Conservation (phyloP, 2,797 vertebrate genomes). For the Taeniopygia guttata region DNA sequence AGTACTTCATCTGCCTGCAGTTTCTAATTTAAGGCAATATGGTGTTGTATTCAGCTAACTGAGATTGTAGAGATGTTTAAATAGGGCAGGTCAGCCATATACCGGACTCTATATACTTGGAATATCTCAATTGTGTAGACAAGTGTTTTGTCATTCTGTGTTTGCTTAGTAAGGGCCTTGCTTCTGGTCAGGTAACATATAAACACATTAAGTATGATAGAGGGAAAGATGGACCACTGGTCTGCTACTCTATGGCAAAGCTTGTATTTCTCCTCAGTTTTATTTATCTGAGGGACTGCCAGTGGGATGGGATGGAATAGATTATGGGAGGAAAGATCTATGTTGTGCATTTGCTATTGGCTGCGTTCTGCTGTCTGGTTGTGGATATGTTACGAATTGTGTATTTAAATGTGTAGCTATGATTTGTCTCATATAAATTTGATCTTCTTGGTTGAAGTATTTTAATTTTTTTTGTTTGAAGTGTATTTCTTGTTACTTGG, state of each 20-base stretch:
- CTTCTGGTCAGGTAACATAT: neutral
- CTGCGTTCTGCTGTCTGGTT: accelerated
- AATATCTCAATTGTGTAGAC: neutral
- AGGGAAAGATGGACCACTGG: neutral
- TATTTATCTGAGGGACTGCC: neutral
- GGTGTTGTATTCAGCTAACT: neutral
- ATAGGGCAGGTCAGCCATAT: neutral
- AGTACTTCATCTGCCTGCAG: neutral
- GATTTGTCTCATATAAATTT: neutral
- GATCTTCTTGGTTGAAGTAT: neutral
- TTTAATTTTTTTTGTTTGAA: neutral
- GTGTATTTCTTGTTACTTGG: neutral
- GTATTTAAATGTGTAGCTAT: neutral
- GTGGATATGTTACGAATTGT: neutral
- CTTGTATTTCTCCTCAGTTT: neutral
- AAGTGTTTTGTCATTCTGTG: neutral
- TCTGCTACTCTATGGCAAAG: neutral
- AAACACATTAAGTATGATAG: neutral
- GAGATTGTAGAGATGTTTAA: neutral
- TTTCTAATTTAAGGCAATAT: neutral
- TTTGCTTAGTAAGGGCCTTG: neutral
- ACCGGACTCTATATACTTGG: neutral
- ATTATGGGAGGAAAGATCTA: neutral
- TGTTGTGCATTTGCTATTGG: neutral
- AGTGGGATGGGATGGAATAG: neutral